Evolutionary conservation across 2,113 vertebrate genomes (phyloP), one percentile per base, ranked within the genome.

Genomic region (Macaca mulatta): DNA sequence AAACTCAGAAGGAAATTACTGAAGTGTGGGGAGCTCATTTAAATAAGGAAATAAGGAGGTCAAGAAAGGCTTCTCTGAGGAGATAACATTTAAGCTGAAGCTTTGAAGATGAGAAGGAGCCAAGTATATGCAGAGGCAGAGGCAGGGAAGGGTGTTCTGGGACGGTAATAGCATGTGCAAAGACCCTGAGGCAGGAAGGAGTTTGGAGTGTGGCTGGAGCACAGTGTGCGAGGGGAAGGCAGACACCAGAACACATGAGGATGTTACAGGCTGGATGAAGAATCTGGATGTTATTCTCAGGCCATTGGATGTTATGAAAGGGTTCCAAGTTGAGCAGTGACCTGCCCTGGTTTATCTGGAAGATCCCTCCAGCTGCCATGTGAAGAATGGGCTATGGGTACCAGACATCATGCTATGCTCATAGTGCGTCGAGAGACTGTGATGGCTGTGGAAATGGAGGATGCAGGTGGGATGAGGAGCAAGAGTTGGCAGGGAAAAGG

Each of bases 1-100:
- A 92, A 96, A 95, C 48, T 92, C 59, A 83, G 88, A 97, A 96
- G 38, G 48, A 87, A 92, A 92, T 90, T 77, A 81, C 14, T 2
- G 40, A 87, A 40, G 35, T n/a, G 72, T 55, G 38, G 16, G 8
- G 20, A 45, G 64, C 9, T 70, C n/a, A 64, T 83, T 81, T 89
- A 89, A 84, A 35, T 79, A 61, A 43, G 45, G 78, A 96, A 77
- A 93, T 55, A 43, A 78, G 25, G 40, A 79, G 20, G 48, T 72
- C 20, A 48, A 75, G 52, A 50, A 81, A 72, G 82, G 25, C 3
- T 67, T 77, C 25, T 88, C 77, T 59, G 43, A 89, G 67, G 59
- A 74, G 18, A 79, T 72, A 43, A 40, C 55, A 61, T 93, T 88
- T 91, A 57, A 83, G 48, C 40, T 57, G 48, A 92, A 92, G 74